Evolutionary conservation across 2,113 vertebrate genomes (phyloP).

Genomic region (Trichomycterus rosablanca): DNA sequence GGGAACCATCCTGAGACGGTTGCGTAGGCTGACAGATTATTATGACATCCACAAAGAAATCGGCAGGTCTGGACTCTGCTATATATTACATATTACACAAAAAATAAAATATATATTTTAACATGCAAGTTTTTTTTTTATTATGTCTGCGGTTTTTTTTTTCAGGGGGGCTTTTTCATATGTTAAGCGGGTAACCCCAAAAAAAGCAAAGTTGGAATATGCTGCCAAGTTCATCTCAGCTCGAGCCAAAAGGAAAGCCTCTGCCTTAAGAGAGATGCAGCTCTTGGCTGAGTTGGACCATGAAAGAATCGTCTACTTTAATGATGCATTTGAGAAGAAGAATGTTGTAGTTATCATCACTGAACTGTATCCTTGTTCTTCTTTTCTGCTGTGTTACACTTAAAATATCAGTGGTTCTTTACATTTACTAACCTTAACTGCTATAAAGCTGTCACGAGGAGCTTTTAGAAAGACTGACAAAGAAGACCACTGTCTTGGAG

Average conservation of each 20-base stretch:
- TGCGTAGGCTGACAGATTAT: constrained; percentile 81
- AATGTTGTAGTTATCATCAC: constrained; percentile 84
- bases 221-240: constrained; percentile 92
- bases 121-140: constrained; percentile 36
- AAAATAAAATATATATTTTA: no score
- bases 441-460: constrained; percentile 85
- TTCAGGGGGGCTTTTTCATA: constrained; percentile 92
- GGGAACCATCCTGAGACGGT: constrained; percentile 74
- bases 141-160: no score
- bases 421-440: constrained; percentile 51
- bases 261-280: constrained; percentile 78
- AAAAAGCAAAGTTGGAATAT: constrained; percentile 77
- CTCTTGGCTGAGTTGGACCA: constrained; percentile 87
- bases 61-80: constrained; percentile 74
- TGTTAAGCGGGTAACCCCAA: constrained; percentile 83
- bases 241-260: constrained; percentile 82
- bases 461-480: constrained; percentile 82
- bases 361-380: constrained; percentile 93
- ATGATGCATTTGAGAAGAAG: constrained; percentile 93
- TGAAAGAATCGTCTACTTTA: constrained; percentile 84
- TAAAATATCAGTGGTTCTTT: no score
- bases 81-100: no score
- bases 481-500: constrained; percentile 81
- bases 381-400: no score
- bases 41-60: constrained; percentile 94